Conservation (phyloP, 2,888 invertebrate species). For the Peribatodes rhomboidaria region DNA sequence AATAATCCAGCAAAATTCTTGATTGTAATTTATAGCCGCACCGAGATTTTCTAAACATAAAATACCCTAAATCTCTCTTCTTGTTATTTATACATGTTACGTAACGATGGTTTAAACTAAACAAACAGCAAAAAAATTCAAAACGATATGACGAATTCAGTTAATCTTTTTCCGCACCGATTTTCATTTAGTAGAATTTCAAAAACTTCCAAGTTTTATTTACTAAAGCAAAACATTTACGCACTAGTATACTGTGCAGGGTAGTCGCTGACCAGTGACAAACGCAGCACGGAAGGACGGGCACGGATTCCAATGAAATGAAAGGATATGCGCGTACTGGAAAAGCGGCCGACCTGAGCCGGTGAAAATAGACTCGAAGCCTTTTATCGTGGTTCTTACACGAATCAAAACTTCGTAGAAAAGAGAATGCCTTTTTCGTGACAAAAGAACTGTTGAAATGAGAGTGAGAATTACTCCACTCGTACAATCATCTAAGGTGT, state of each 20-base stretch:
- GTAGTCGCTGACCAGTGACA: slow-evolving; percentile 46
- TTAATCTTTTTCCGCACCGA: too few species aligned
- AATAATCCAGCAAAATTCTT: not conserved
- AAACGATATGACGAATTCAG: too few species aligned
- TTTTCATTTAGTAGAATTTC: too few species aligned
- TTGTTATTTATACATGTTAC: too few species aligned
- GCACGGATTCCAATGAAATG: slow-evolving; percentile 80
- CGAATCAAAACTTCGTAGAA: slow-evolving; percentile 38
- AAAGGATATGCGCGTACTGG: slow-evolving; percentile 75
- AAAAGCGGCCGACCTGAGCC: slow-evolving; percentile 68
- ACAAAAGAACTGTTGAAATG: slow-evolving; percentile 24
- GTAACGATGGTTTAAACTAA: too few species aligned
- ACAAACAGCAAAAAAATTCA: too few species aligned
- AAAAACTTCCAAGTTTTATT: too few species aligned
- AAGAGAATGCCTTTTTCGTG: slow-evolving; percentile 25
- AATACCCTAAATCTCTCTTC: too few species aligned
- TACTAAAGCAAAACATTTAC: too few species aligned
- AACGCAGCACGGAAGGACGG: slow-evolving; percentile 57
- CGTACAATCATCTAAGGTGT: not conserved
- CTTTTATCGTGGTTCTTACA: slow-evolving; percentile 52
- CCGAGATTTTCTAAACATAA: too few species aligned
- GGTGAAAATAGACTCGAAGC: slow-evolving; percentile 66
- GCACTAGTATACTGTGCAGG: not conserved
- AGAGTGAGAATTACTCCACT: slow-evolving; percentile 14
- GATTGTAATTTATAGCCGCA: too few species aligned